A percentile compares a stretch with the other conserved stretches of the same genome.
Conservation (phyloP, 2,797 vertebrate genomes). For the Prionace glauca region DNA sequence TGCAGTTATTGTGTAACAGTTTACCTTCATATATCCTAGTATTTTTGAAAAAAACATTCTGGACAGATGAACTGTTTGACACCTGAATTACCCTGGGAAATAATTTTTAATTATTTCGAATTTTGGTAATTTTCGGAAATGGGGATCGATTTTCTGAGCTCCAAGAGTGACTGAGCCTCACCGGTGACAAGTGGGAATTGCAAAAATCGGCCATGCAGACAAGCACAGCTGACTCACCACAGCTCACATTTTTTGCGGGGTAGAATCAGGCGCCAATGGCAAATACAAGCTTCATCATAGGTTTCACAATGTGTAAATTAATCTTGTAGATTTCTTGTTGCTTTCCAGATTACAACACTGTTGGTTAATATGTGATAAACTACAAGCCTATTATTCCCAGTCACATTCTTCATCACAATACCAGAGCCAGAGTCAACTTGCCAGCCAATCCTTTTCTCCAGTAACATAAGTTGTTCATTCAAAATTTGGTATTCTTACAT, state of each 20-base stretch:
- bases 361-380: background rate
- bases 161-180: background rate
- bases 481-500: no score
- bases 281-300: background rate
- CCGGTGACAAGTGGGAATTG: background rate
- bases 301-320: background rate
- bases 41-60: background rate
- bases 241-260: background rate
- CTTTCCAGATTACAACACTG: background rate
- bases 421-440: no score
- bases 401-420: no score
- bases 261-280: background rate
- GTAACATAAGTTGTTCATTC: no score
- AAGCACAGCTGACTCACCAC: background rate
- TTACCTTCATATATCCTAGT: background rate
- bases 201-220: background rate
- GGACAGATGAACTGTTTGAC: background rate
- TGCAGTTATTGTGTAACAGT: background rate
- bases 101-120: slow-evolving; percentile 1
- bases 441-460: no score
- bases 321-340: background rate
- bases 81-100: background rate
- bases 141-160: background rate
- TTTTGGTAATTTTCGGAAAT: background rate
- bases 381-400: no score